Percentiles rank a stretch among this genome's conserved stretches.
Evolutionary conservation across 2,797 vertebrate genomes (phyloP).

Genomic region (Chloroceryle inda): DNA sequence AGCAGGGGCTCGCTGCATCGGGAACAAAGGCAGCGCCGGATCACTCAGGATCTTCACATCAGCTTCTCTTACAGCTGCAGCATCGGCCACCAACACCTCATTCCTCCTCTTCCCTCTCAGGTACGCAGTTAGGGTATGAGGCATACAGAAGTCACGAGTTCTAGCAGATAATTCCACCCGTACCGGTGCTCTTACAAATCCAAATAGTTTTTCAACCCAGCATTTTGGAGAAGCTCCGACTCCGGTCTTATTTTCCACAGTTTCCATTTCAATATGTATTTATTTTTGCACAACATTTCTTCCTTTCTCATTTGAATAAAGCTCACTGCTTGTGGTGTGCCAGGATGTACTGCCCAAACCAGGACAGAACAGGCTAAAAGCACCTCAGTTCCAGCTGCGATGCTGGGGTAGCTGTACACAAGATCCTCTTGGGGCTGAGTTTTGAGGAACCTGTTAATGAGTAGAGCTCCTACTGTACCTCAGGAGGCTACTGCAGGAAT

Average conservation of each 20-base stretch:
- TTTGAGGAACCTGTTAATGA: not conserved
- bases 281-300: not conserved
- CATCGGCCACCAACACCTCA: not conserved
- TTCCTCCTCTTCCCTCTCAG: not conserved
- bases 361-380: fast-evolving
- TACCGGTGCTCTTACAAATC: not conserved
- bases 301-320: not conserved
- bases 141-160: not conserved
- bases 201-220: not conserved
- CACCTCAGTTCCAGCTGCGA: not conserved
- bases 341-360: not conserved
- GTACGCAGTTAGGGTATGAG: fast-evolving
- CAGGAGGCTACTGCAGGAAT: not conserved
- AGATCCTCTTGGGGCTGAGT: fast-evolving
- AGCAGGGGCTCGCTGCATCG: not conserved
- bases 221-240: not conserved
- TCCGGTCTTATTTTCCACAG: not conserved
- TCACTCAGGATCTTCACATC: fast-evolving
- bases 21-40: not conserved
- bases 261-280: not conserved
- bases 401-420: not conserved
- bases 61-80: not conserved
- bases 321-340: not conserved
- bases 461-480: not conserved
- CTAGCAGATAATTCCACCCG: not conserved